These are phyloP conservation scores for Brachionus sp. DNA, from an alignment of 1,140 invertebrate species.

Conservation along the genomic window DNA sequence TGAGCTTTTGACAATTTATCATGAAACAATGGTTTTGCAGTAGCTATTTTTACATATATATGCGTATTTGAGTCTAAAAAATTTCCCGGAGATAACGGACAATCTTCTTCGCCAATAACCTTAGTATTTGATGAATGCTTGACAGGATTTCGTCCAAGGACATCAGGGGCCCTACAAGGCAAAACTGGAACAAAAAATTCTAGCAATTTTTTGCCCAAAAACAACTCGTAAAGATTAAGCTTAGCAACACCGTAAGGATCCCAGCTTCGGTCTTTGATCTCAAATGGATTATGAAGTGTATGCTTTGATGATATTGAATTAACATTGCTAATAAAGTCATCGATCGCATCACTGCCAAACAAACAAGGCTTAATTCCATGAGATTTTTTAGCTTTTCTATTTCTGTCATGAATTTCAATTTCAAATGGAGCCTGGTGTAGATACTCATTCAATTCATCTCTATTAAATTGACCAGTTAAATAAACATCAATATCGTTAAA, in stretches of 20 bases:
- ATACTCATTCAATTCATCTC: constrained; percentile 53
- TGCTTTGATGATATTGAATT: constrained; percentile 51
- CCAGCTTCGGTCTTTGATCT: constrained; percentile 54
- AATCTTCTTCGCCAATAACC: constrained; percentile 11
- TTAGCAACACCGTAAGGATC: constrained; percentile 57
- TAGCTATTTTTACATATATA: constrained; percentile 25
- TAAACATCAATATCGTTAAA: constrained; percentile 58
- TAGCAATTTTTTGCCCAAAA: constrained; percentile 54
- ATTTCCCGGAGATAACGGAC: neutral
- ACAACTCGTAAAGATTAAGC: constrained; percentile 55
- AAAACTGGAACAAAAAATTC: constrained; percentile 54
- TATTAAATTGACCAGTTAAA: constrained; percentile 52
- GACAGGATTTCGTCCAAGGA: constrained; percentile 34
- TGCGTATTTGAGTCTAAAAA: constrained; percentile 32
- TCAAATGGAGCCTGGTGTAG: constrained; percentile 54
- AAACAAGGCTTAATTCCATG: constrained; percentile 50
- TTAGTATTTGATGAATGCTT: constrained; percentile 34
- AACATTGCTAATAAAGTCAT: constrained; percentile 59
- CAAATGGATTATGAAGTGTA: constrained; percentile 56
- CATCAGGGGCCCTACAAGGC: constrained; percentile 54
- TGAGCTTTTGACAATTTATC: constrained; percentile 17
- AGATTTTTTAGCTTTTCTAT: constrained; percentile 44
- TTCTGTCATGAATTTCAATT: constrained; percentile 58
- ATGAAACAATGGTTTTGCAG: constrained; percentile 31
- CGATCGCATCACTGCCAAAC: constrained; percentile 58